Evolutionary conservation across 2,888 invertebrate genomes (phyloP), one percentile per base, ranked within the genome.

Genomic region (Heliconius aoede): DNA sequence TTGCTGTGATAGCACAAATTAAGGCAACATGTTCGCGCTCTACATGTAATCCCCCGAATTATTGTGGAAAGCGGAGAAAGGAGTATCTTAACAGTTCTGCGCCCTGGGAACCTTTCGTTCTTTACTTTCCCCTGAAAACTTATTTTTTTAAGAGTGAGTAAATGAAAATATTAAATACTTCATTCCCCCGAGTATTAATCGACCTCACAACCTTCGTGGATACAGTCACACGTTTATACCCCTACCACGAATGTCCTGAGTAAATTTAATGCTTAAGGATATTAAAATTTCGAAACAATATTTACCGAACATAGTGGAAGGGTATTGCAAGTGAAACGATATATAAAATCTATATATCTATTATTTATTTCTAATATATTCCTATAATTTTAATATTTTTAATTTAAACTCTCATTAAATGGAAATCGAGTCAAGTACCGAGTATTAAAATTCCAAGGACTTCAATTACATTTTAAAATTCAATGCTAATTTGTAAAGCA

Each of bases 351-450:
- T 46, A 21, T 21, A 46, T 46, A 46, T 18, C 7, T 46, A 46
- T 46, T 18, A n/a, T 55, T 55, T n/a, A n/a, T 55, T 55, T 55
- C 3, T n/a, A n/a, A n/a, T 55, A 55, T 55, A 55, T 46, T 7
- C 46, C 46, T 46, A 55, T 11, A 55, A 55, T 13, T 60, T 60
- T 18, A 26, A 26, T 26, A 60, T 60, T 32, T 32, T 64, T 11
- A 30, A 36, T 24, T 64, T 7, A 7, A 65, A 15, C 3, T 36
- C 13, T 65, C 36, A 69, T 69, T 28, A 8, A 69, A 55, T 15
- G n/a, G n/a, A 69, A 69, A 55, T 69, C 55, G 69, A 69, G 55
- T 55, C 28, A 30, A 65, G 65, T 40, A 40, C 36, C n/a, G 18
- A 55, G 24, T 69, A 55, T 55, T 21, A 55, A 69, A 55, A 69